A percentile compares a stretch with the other conserved stretches of the same genome.
Conservation (phyloP, 2,797 vertebrate genomes). For the Onychomys leucogaster region DNA sequence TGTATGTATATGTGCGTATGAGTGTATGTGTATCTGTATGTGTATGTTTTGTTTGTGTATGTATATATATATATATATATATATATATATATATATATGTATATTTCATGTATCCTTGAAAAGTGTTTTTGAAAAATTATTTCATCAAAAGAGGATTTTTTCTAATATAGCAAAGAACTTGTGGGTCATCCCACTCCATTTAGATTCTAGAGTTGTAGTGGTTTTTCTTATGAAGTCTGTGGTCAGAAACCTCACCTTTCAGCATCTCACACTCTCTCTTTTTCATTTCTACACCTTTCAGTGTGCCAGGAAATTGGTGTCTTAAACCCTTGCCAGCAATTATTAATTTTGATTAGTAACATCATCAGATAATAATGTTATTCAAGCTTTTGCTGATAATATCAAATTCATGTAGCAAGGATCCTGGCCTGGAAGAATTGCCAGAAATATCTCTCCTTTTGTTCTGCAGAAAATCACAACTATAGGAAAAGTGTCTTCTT, state of each 20-base stretch:
- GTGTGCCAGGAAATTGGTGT: conserved; percentile 22
- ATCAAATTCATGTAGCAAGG: conserved; percentile 40
- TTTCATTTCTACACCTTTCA: conserved; percentile 7
- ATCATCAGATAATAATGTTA: conserved; percentile 63
- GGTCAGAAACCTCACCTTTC: neutral
- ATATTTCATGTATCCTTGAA: neutral
- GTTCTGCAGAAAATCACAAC: conserved; percentile 37
- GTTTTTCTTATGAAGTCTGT: conserved; percentile 40
- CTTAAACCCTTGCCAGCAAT: conserved; percentile 1
- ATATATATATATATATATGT: neutral
- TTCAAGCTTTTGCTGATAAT: conserved; percentile 59
- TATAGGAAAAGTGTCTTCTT: conserved; percentile 64
- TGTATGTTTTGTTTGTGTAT: neutral
- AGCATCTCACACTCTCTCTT: conserved; percentile 6
- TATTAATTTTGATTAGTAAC: conserved; percentile 64
- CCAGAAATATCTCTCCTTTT: conserved; percentile 50
- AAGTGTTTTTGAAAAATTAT: conserved; percentile 31
- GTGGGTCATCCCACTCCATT: neutral
- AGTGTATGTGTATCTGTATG: neutral
- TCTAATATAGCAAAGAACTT: neutral
- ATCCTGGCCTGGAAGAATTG: conserved; percentile 8
- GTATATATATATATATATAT: neutral
- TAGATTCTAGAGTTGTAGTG: neutral
- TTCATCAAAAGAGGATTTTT: conserved; percentile 14
- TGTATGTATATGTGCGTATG: neutral